Base-by-base conservation (phyloP, 2,888 invertebrate species). In the Bembecia ichneumoniformis region DNA sequence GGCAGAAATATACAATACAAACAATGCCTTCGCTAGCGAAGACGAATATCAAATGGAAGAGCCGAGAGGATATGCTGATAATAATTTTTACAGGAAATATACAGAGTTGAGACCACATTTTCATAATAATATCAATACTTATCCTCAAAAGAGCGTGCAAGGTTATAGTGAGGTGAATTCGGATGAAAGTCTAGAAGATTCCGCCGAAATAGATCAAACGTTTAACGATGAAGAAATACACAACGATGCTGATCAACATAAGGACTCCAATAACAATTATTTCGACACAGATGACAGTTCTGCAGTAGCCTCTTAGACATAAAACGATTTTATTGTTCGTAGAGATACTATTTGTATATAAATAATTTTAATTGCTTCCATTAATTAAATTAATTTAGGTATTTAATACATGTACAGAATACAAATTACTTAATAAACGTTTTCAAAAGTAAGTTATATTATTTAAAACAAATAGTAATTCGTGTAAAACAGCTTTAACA, bases 241-340 rank as follows among this genome's bases (percentile, higher is more conserved):
- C 14, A 66, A 61, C 50, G 58, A 64, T 35, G 50, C 50, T 34
- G 55, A 58, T 14, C 69, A 65, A 49, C 68, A 66, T 52, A 74
- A 60, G 52, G 77, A 77, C 54, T 59, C 63, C 1, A 79, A 78
- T 59, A 79, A 77, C 51, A 70, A 77, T 55, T 62, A 66, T 53
- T 60, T 70, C 47, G 77, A 82, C 51, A 52, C 57, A 2, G 72
- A 77, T 49, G 79, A 77, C 48, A 66, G 59, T 34, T 67, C 66
- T 36, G 73, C 82, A 36, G 68, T 81, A 49, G 77, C 73, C 13
- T 82, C 74, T 59, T 80, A 58, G 58, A 35, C 9, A 28, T 28
- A 28, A 28, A 28, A 28, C 28, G 28, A 9, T 28, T 28, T 28
- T 28, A 5, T 9, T 28, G 9, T 9, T 28, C 9, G 9, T 28